phyloP scores from a whole-genome alignment of 2,888 invertebrate species.

The Megastigmus dorsalis region DNA sequence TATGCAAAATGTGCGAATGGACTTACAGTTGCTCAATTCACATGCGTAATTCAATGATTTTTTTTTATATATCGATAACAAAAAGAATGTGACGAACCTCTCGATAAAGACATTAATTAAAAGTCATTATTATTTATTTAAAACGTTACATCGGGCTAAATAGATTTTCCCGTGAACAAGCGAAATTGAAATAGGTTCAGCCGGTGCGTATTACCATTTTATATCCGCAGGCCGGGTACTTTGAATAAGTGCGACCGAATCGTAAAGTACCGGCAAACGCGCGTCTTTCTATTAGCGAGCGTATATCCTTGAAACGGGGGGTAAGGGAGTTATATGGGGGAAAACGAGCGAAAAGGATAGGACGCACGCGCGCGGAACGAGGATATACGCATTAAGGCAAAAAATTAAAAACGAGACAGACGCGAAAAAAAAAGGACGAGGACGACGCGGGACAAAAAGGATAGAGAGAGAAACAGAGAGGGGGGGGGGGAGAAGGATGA shows the following conservation, averaged over 20 bases:
- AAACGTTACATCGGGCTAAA: no score
- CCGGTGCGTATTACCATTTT: slow-evolving; percentile 2
- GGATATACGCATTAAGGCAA: slow-evolving; percentile 32
- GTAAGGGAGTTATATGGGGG: no score
- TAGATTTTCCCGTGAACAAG: not conserved
- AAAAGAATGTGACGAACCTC: no score
- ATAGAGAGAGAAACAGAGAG: slow-evolving; percentile 7
- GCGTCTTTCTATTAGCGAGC: slow-evolving; percentile 39
- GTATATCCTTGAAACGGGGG: no score
- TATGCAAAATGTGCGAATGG: not conserved
- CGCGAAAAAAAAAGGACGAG: not conserved
- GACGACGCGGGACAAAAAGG: slow-evolving; percentile 9
- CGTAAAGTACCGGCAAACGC: slow-evolving; percentile 34
- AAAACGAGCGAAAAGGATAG: slow-evolving; percentile 10
- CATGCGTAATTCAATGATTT: no score
- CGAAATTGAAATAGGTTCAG: slow-evolving; percentile 5
- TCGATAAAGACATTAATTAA: no score
- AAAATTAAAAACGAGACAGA: slow-evolving; percentile 39
- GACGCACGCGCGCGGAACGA: not conserved
- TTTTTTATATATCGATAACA: no score
- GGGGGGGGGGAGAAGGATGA: not conserved
- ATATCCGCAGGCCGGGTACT: not conserved
- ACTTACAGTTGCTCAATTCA: no score
- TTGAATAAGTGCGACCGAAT: not conserved
- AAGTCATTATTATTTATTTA: no score